Evolutionary conservation across 2,797 vertebrate species (phyloP).

Genomic region (Oryzias dopingdopingensis): DNA sequence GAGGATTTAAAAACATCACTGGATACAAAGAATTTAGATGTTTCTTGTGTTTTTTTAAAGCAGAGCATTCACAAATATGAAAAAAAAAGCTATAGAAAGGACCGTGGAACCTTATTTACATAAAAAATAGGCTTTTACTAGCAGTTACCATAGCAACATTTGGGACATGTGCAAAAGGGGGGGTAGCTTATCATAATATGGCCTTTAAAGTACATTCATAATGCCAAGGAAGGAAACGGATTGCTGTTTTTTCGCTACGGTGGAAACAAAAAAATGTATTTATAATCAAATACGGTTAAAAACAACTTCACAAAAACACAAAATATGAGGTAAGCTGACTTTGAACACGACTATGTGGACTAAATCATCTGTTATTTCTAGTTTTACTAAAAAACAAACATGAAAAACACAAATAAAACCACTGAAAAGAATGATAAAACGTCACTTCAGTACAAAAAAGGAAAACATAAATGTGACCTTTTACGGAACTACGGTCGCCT

Average conservation of each 20-base stretch:
- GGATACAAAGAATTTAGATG: slow-evolving; percentile 9
- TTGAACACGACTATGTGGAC: too few relatives aligned
- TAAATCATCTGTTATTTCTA: too few relatives aligned
- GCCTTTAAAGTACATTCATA: slow-evolving; percentile 67
- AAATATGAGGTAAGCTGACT: too few relatives aligned
- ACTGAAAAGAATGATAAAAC: too few relatives aligned
- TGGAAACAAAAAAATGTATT: background rate
- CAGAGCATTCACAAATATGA: background rate
- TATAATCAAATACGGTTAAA: background rate
- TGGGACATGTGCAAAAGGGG: slow-evolving; percentile 55
- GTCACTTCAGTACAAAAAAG: too few relatives aligned
- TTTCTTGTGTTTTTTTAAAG: slow-evolving; percentile 34
- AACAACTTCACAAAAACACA: too few relatives aligned
- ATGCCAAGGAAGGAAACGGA: slow-evolving; percentile 14
- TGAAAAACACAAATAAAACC: too few relatives aligned
- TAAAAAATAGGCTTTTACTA: slow-evolving; percentile 56
- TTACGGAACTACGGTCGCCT: too few relatives aligned
- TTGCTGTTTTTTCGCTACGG: background rate
- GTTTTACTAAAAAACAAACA: too few relatives aligned
- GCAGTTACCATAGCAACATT: slow-evolving; percentile 33
- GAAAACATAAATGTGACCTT: too few relatives aligned
- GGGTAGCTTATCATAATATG: slow-evolving; percentile 46
- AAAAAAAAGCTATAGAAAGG: too few relatives aligned
- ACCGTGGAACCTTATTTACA: too few relatives aligned
- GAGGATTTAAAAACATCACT: slow-evolving; percentile 43